Conservation (phyloP, 2,888 invertebrate genomes). For the Phaedon cochleariae region DNA sequence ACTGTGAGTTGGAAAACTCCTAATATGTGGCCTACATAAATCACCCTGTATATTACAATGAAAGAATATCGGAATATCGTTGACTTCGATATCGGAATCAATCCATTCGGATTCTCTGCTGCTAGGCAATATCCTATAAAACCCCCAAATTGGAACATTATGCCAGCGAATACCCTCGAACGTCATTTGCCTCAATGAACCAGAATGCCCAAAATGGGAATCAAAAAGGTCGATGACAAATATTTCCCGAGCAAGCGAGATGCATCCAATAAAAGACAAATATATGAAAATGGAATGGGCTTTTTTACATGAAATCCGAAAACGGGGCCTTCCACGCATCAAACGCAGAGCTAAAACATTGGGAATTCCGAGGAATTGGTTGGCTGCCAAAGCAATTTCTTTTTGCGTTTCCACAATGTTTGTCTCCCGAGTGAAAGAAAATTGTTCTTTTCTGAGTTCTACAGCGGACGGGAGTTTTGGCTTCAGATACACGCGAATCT, state of each 20-base stretch:
- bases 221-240: constrained; percentile 43
- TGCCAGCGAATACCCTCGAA: constrained; percentile 24
- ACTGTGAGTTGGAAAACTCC: too few species aligned
- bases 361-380: constrained; percentile 60
- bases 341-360: constrained; percentile 57
- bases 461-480: neutral
- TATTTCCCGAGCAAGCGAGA: constrained; percentile 40
- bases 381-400: constrained; percentile 52
- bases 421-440: neutral
- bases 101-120: neutral
- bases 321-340: constrained; percentile 55
- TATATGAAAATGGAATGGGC: constrained; percentile 61
- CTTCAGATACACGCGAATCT: neutral
- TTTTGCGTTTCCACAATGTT: constrained; percentile 29
- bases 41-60: too few species aligned
- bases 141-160: constrained; percentile 31
- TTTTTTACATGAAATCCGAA: constrained; percentile 57
- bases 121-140: constrained; percentile 5
- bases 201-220: constrained; percentile 36
- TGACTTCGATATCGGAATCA: neutral
- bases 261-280: constrained; percentile 58
- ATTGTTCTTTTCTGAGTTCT: neutral
- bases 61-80: neutral
- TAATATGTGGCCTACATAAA: too few species aligned
- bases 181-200: constrained; percentile 36